Percentiles rank a stretch among this genome's conserved stretches.
These are phyloP conservation scores for Brachyhypopomus occidentalis DNA, from an alignment of 2,113 vertebrate species.

Conservation along the genomic window DNA sequence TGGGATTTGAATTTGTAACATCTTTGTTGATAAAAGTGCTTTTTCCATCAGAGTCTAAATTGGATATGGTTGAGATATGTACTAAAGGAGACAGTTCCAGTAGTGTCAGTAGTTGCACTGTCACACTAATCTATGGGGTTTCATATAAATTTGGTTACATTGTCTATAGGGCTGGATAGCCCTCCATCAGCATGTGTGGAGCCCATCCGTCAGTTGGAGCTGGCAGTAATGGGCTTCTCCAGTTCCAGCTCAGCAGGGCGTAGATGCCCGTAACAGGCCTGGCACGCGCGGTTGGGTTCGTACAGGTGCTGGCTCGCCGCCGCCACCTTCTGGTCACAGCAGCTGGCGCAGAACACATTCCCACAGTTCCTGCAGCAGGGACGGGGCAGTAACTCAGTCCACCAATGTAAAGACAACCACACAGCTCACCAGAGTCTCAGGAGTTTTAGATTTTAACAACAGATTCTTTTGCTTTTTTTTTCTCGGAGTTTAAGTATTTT, in stretches of 20 bases:
- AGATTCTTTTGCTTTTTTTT: background rate
- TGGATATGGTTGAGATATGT: background rate
- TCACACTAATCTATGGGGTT: slow-evolving; percentile 23
- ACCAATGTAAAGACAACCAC: background rate
- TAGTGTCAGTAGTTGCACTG: background rate
- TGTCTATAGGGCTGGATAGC: slow-evolving; percentile 6
- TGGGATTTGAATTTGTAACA: background rate
- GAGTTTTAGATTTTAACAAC: background rate
- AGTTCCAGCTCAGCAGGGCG: slow-evolving; percentile 88
- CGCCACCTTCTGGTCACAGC: slow-evolving; percentile 97
- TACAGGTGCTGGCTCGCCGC: slow-evolving; percentile 96
- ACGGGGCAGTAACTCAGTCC: slow-evolving; percentile 15
- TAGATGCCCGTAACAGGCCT: slow-evolving; percentile 89
- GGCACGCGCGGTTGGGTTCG: slow-evolving; percentile 91
- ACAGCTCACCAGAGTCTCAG: background rate
- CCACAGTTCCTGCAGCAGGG: slow-evolving; percentile 90
- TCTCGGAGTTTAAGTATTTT: background rate
- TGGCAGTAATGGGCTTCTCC: slow-evolving; percentile 93
- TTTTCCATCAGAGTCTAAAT: background rate
- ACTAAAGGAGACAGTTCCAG: background rate
- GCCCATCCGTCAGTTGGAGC: slow-evolving; percentile 80
- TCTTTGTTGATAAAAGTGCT: background rate
- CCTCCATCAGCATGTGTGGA: slow-evolving; percentile 29
- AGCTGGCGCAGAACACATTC: slow-evolving; percentile 97
- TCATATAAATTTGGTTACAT: background rate